Base-by-base conservation (phyloP, 2,113 vertebrate genomes). In the Orycteropus afer region DNA sequence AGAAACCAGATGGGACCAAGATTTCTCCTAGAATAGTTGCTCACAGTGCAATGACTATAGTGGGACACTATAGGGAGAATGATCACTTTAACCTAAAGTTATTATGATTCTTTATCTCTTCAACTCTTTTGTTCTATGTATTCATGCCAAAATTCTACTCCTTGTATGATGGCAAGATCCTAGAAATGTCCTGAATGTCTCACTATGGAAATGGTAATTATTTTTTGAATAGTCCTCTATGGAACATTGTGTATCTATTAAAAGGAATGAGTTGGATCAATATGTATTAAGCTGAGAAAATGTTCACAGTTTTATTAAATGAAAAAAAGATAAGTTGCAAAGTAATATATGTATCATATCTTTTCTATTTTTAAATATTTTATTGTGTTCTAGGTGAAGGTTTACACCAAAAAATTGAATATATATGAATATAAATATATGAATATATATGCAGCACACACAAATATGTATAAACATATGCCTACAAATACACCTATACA, bases 271-370 rank as follows among this genome's bases (percentile, higher is more conserved):
- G 4, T 47, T 94, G 27, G 4, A 42, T 55, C 15, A 32, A 8
- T 55, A 15, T 32, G 6, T 6, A 13, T 67, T 92, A 73, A 81
- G 11, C 8, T 86, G 40, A 94, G 63, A 90, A 96, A 79, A 79
- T 90, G 87, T 78, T 90, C 42, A 40, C 18, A 6, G 67, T 55
- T 94, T 73, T 67, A 90, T 40, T 67, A 87, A 92, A 90, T 53
- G 34, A n/a, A 42, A 90, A 90, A 87, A 55, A 20, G 61, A 34
- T 57, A 57, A 22, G 34, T 63, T 74, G 3, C 9, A 92, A 69
- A 92, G 25, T 76, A 76, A 49, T 49, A 32, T 80, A 85, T 32
- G n/a, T 74, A 63, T 7, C 20, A 63, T 34, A 14, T 53, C 51
- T 53, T 53, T 57, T 57, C 55, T 57, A 5, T 23, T 57, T 5